phyloP scores from a whole-genome alignment of 1,140 invertebrate genomes.

The Spodoptera litura region DNA sequence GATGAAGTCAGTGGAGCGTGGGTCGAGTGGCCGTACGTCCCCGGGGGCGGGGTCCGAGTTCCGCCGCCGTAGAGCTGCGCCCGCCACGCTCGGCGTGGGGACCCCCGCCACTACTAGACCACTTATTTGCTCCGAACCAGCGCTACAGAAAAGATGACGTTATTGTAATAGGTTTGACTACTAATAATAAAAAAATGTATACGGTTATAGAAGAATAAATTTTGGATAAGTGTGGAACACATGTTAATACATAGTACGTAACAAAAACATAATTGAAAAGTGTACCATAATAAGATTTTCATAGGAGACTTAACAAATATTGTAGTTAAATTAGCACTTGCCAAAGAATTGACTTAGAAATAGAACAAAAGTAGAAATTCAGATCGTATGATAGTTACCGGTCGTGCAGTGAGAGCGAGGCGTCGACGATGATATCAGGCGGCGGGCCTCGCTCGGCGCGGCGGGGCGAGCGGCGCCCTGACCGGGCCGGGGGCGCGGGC shows the following conservation, averaged over 20 bases:
- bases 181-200: no score
- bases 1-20: conserved; percentile 77
- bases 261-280: no score
- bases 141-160: conserved; percentile 35
- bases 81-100: conserved; percentile 67
- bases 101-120: conserved; percentile 72
- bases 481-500: conserved; percentile 81
- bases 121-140: conserved; percentile 68
- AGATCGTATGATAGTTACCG: conserved; percentile 28
- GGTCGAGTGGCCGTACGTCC: conserved; percentile 65
- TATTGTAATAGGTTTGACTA: no score
- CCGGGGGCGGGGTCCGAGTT: conserved; percentile 91
- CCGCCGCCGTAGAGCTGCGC: conserved; percentile 88
- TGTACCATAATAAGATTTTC: no score
- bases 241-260: no score
- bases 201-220: no score
- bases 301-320: no score
- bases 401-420: conserved; percentile 50
- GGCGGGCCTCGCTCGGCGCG: conserved; percentile 59
- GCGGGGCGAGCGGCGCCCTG: conserved; percentile 73
- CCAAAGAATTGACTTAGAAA: no score
- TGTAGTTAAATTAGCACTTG: no score
- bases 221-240: no score
- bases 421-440: conserved; percentile 55
- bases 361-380: no score